phyloP scores from a whole-genome alignment of 2,888 invertebrate genomes.

The Dicyrtomina minuta region DNA sequence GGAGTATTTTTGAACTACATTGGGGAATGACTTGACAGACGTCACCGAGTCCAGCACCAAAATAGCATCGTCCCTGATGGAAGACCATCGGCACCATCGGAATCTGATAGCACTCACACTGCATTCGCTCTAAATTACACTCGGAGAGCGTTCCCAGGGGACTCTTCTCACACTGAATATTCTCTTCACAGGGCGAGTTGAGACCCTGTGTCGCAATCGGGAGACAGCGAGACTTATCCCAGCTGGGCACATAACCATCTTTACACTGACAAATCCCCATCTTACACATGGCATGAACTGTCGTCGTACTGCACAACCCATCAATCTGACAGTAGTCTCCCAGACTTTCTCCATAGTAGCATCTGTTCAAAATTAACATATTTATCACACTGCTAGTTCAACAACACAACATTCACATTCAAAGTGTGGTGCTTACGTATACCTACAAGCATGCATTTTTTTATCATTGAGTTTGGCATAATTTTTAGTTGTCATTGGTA shows the following conservation, averaged over 20 bases:
- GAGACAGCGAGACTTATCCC: conserved; percentile 52
- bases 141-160: conserved; percentile 46
- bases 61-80: conserved; percentile 46
- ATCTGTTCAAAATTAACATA: conserved; percentile 34
- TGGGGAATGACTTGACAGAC: conserved; percentile 50
- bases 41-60: conserved; percentile 49
- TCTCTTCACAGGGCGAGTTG: conserved; percentile 49
- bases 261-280: conserved; percentile 48
- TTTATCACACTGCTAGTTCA: not conserved
- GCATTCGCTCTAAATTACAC: conserved; percentile 49
- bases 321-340: conserved; percentile 52
- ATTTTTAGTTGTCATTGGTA: too few species aligned
- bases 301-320: conserved; percentile 47
- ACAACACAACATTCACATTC: not conserved
- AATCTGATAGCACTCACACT: conserved; percentile 49
- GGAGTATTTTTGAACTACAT: conserved; percentile 42
- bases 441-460: too few species aligned
- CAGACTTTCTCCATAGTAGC: conserved; percentile 51
- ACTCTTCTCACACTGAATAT: conserved; percentile 50
- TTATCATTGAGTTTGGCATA: too few species aligned
- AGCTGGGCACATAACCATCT: conserved; percentile 43
- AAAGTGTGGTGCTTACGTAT: not conserved
- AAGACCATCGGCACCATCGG: conserved; percentile 50
- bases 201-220: conserved; percentile 48
- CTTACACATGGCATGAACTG: conserved; percentile 45